These are phyloP conservation scores for Trichonephila inaurata DNA, from an alignment of 1,140 invertebrate genomes.

Conservation along the genomic window DNA sequence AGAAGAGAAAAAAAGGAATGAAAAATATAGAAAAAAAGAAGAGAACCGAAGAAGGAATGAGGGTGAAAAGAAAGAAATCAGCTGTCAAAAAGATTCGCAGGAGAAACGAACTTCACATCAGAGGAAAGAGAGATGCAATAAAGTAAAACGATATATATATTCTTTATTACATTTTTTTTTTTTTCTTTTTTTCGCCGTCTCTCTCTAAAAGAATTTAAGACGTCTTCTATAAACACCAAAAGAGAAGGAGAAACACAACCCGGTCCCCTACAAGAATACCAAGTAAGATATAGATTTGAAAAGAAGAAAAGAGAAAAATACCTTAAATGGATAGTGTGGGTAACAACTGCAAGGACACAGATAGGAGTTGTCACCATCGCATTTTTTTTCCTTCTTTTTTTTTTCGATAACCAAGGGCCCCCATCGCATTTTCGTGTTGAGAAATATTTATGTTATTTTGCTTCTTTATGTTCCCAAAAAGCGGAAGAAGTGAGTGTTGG, in stretches of 20 bases:
- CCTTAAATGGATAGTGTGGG: slow-evolving; percentile 64
- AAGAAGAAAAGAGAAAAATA: slow-evolving; percentile 37
- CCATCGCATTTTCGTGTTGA: slow-evolving; percentile 4
- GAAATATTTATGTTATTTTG: slow-evolving; percentile 72
- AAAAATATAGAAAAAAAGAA: neutral
- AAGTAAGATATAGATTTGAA: slow-evolving; percentile 67
- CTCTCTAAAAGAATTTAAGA: slow-evolving; percentile 54
- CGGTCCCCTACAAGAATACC: slow-evolving; percentile 37
- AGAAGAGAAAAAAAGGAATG: neutral
- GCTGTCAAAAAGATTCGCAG: slow-evolving; percentile 68
- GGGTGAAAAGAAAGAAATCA: slow-evolving; percentile 48
- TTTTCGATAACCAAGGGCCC: slow-evolving; percentile 55
- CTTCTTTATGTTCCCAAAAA: slow-evolving; percentile 55
- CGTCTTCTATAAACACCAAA: slow-evolving; percentile 42
- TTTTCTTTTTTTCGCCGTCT: neutral
- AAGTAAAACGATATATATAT: slow-evolving; percentile 75
- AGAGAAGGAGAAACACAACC: slow-evolving; percentile 22
- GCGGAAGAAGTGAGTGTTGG: neutral
- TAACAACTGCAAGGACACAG: slow-evolving; percentile 33
- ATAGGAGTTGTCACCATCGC: slow-evolving; percentile 37
- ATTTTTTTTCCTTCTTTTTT: slow-evolving; percentile 16
- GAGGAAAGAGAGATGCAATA: slow-evolving; percentile 57
- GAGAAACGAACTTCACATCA: slow-evolving; percentile 68
- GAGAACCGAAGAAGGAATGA: slow-evolving; percentile 16
- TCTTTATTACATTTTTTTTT: slow-evolving; percentile 69